Evolutionary conservation across 1,140 invertebrate species (phyloP).

Genomic region (Drosophila pachea): DNA sequence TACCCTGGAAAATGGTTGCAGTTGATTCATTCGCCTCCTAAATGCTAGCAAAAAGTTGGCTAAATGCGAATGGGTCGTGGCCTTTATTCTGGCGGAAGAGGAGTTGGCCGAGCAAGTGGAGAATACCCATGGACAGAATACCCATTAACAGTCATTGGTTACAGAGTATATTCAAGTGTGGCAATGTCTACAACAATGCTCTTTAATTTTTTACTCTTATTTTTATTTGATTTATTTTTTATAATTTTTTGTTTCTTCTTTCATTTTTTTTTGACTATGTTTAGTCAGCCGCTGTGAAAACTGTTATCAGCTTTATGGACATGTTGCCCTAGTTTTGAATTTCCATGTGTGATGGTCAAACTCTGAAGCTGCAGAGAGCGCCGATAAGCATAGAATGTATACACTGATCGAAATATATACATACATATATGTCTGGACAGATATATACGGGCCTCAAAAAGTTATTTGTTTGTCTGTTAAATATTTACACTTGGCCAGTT

Average conservation of each 20-base stretch:
- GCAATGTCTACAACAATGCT: slow-evolving; percentile 2
- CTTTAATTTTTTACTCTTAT: too few relatives aligned
- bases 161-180: neutral
- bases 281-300: slow-evolving; percentile 53
- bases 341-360: slow-evolving; percentile 24
- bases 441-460: too few relatives aligned
- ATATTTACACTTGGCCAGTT: too few relatives aligned
- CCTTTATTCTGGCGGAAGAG: too few relatives aligned
- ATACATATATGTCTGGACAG: neutral
- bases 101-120: too few relatives aligned
- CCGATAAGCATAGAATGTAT: slow-evolving; percentile 3
- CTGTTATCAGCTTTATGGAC: slow-evolving; percentile 56
- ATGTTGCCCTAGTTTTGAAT: slow-evolving; percentile 62
- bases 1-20: too few relatives aligned
- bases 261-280: slow-evolving; percentile 40
- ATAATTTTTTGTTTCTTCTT: neutral
- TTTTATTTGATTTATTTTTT: slow-evolving; percentile 10
- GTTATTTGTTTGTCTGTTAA: too few relatives aligned
- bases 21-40: too few relatives aligned
- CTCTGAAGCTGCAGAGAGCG: slow-evolving; percentile 15
- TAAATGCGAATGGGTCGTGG: too few relatives aligned
- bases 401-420: neutral
- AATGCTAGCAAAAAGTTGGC: too few relatives aligned
- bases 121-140: neutral
- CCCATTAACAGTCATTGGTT: neutral